These are phyloP conservation scores for Cacatua alba DNA, from an alignment of 2,113 vertebrate species.

Conservation along the genomic window DNA sequence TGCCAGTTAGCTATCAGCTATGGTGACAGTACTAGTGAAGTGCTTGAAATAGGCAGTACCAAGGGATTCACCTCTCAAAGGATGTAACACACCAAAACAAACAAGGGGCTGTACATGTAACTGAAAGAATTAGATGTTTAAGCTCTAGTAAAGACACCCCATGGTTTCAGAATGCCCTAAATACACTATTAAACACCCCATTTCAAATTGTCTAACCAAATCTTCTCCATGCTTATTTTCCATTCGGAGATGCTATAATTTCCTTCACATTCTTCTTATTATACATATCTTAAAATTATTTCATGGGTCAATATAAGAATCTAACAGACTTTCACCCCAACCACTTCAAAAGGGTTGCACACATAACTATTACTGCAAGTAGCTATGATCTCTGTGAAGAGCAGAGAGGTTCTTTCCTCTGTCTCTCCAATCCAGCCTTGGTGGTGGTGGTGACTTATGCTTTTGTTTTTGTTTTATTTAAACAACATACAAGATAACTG, in stretches of 20 bases:
- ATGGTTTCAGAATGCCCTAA: neutral
- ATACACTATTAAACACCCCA: neutral
- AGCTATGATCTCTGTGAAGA: neutral
- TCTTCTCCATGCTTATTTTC: neutral
- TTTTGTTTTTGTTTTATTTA: neutral
- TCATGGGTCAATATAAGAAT: neutral
- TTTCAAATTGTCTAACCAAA: neutral
- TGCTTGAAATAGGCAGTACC: neutral
- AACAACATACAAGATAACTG: neutral
- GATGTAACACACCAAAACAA: neutral
- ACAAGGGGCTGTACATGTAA: neutral
- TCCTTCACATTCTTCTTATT: neutral
- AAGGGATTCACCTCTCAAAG: neutral
- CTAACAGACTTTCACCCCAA: neutral
- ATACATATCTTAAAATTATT: neutral
- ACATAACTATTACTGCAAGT: neutral
- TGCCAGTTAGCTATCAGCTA: neutral
- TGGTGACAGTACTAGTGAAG: neutral
- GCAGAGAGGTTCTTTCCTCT: neutral
- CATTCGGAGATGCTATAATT: neutral
- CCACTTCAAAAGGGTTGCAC: neutral
- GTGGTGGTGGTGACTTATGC: neutral
- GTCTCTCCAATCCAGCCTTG: neutral
- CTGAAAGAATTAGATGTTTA: neutral
- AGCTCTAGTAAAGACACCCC: neutral